These are phyloP conservation scores for Coilia nasus DNA, from an alignment of 2,797 vertebrate species.

Conservation along the genomic window DNA sequence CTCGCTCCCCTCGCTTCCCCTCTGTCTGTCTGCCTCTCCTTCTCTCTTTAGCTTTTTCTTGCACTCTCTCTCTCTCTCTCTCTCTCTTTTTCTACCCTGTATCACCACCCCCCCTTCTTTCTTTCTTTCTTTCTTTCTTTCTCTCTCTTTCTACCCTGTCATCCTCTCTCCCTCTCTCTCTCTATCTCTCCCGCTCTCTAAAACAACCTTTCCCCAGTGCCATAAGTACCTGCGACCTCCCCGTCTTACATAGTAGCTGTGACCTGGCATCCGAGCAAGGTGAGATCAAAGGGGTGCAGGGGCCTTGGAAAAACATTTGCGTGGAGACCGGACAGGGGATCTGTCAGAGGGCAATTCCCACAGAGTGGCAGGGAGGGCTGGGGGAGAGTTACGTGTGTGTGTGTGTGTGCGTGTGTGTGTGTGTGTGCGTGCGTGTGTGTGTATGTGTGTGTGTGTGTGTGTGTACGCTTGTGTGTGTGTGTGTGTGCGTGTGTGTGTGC, in stretches of 20 bases:
- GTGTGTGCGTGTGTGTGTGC: constrained; percentile 48
- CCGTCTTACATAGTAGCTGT: constrained; percentile 80
- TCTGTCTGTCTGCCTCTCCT: too few relatives aligned
- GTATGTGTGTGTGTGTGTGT: background rate
- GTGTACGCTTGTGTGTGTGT: constrained; percentile 42
- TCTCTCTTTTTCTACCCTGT: too few relatives aligned
- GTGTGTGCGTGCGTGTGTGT: background rate
- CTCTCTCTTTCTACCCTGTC: background rate
- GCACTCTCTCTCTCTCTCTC: too few relatives aligned
- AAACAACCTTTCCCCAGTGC: constrained; percentile 29
- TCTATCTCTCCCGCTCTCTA: background rate
- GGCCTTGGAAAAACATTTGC: constrained; percentile 96
- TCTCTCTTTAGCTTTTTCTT: too few relatives aligned
- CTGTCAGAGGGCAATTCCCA: constrained; percentile 77
- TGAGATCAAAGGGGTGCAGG: constrained; percentile 87
- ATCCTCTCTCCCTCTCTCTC: background rate
- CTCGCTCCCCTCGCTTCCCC: background rate
- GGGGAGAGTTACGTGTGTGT: constrained; percentile 46
- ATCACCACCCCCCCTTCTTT: too few relatives aligned
- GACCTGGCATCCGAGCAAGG: constrained; percentile 79
- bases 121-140: background rate
- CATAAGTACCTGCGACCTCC: constrained; percentile 25
- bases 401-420: background rate
- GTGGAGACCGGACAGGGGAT: constrained; percentile 89
- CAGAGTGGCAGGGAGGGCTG: constrained; percentile 47